These are phyloP conservation scores for Lymantria monacha DNA, from an alignment of 2,888 invertebrate genomes.

Conservation along the genomic window DNA sequence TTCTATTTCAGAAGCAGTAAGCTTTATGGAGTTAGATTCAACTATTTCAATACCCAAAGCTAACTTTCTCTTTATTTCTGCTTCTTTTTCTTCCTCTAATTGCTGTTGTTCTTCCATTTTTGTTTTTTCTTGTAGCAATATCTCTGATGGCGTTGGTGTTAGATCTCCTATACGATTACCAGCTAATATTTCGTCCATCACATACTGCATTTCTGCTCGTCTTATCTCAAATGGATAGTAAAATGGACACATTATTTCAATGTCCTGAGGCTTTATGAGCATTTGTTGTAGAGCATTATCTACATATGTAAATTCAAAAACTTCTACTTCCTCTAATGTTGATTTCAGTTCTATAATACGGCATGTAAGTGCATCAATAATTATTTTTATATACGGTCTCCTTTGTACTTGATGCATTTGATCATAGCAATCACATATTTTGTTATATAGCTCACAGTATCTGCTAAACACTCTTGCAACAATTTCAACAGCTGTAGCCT, in stretches of 20 bases:
- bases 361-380: conserved; percentile 82
- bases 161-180: conserved; percentile 69
- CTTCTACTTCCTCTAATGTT: conserved; percentile 80
- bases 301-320: conserved; percentile 86
- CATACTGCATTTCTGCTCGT: conserved; percentile 68
- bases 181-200: conserved; percentile 66
- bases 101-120: conserved; percentile 50
- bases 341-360: conserved; percentile 83
- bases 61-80: conserved; percentile 48
- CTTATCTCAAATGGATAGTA: conserved; percentile 84
- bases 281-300: conserved; percentile 87
- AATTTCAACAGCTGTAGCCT: conserved; percentile 71
- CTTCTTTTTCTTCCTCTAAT: conserved; percentile 51
- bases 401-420: conserved; percentile 84
- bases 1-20: conserved; percentile 55
- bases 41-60: conserved; percentile 54
- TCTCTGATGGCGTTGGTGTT: conserved; percentile 58
- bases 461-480: conserved; percentile 76
- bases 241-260: conserved; percentile 84
- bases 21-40: conserved; percentile 36
- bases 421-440: conserved; percentile 82
- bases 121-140: conserved; percentile 52
- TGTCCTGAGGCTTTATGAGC: conserved; percentile 85
- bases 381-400: conserved; percentile 75
- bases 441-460: conserved; percentile 79